phyloP scores from a whole-genome alignment of 2,113 vertebrate genomes.

The Climacteris rufus region DNA sequence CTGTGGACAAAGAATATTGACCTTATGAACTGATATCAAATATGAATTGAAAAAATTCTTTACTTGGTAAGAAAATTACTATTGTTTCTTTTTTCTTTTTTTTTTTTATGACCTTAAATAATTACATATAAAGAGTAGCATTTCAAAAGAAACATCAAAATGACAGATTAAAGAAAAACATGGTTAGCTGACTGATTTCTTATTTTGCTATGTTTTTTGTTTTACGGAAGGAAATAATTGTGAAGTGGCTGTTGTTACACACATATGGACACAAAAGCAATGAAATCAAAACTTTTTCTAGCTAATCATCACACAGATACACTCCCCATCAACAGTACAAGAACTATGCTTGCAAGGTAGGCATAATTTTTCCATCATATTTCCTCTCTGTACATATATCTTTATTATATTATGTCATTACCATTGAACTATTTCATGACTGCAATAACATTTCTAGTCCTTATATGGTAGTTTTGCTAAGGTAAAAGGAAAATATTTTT shows the following conservation, averaged over 20 bases:
- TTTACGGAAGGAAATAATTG: not conserved
- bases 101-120: not conserved
- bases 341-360: not conserved
- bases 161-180: not conserved
- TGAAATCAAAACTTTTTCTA: not conserved
- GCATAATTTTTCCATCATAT: accelerated
- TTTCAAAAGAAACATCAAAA: not conserved
- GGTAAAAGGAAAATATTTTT: not conserved
- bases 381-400: not conserved
- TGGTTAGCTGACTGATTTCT: not conserved
- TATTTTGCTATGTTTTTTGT: not conserved
- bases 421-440: not conserved
- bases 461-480: not conserved
- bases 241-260: not conserved
- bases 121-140: not conserved
- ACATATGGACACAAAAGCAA: not conserved
- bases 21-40: not conserved
- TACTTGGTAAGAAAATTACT: not conserved
- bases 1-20: not conserved
- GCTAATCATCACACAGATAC: not conserved
- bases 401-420: not conserved
- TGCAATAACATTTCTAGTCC: not conserved
- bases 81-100: not conserved
- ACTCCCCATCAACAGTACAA: not conserved
- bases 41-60: not conserved